phyloP scores from a whole-genome alignment of 1,140 invertebrate species.

The Brachionus rotundiformis region DNA sequence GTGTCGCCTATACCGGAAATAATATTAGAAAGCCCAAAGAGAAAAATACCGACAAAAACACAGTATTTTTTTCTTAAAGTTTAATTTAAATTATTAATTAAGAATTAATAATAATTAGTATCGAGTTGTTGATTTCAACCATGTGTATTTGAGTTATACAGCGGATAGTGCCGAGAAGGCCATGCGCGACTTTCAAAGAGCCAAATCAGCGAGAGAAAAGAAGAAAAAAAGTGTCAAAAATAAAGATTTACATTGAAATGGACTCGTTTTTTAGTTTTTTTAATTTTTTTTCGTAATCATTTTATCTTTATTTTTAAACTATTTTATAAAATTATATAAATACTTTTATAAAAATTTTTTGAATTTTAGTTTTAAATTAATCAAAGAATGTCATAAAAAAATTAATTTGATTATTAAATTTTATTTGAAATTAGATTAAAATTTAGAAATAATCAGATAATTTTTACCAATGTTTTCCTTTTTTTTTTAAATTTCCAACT shows the following conservation, averaged over 20 bases:
- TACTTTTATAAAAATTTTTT: too few species aligned
- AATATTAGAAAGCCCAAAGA: constrained; percentile 79
- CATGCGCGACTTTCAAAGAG: constrained; percentile 35
- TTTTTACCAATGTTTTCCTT: too few species aligned
- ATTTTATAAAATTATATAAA: too few species aligned
- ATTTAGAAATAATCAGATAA: too few species aligned
- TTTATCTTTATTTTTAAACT: not conserved
- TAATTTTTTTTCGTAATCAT: not conserved
- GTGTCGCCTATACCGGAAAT: constrained; percentile 97
- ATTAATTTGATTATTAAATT: too few species aligned
- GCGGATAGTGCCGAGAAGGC: constrained; percentile 61
- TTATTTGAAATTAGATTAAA: too few species aligned
- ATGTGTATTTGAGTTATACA: constrained; percentile 65
- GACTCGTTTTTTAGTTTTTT: not conserved
- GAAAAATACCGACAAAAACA: constrained; percentile 28
- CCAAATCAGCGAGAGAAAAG: constrained; percentile 33
- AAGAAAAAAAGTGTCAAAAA: constrained; percentile 37
- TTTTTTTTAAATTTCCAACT: too few species aligned
- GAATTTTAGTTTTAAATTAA: too few species aligned
- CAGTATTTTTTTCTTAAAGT: constrained; percentile 8
- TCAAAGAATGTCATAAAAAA: too few species aligned
- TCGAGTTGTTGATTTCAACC: constrained; percentile 61
- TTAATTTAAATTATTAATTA: too few species aligned
- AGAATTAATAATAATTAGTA: too few species aligned
- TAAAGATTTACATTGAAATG: not conserved